A percentile compares a stretch with the other conserved stretches of the same genome.
phyloP scores from a whole-genome alignment of 2,888 invertebrate species.

The Eupeodes latifasciatus region DNA sequence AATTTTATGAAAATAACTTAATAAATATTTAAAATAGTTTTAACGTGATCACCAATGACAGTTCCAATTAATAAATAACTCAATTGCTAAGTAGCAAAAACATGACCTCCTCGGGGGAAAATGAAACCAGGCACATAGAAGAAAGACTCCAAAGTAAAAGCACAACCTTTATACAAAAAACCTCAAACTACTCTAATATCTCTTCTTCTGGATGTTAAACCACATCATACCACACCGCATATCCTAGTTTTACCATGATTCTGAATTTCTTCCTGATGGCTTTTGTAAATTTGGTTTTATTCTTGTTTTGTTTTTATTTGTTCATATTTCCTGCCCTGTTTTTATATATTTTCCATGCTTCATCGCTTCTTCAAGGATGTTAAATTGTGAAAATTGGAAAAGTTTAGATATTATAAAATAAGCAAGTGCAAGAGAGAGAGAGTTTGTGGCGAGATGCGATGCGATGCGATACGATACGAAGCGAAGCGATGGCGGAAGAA shows the following conservation, averaged over 20 bases:
- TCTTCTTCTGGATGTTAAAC: no score
- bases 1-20: no score
- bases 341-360: constrained; percentile 53
- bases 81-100: no score
- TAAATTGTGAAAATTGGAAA: constrained; percentile 74
- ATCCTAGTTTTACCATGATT: constrained; percentile 10
- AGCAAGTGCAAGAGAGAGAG: constrained; percentile 14
- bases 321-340: constrained; percentile 31
- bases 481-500: neutral
- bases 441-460: neutral
- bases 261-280: neutral
- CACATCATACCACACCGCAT: neutral
- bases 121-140: no score
- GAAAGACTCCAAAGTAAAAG: no score
- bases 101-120: no score
- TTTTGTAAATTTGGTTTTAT: constrained; percentile 6
- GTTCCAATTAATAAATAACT: no score
- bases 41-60: no score
- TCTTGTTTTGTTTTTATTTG: neutral
- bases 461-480: no score
- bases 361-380: constrained; percentile 58
- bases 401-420: constrained; percentile 69
- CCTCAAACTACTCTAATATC: no score
- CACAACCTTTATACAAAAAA: no score
- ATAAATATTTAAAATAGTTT: no score